Percentiles rank a stretch among this genome's conserved stretches.
These are phyloP conservation scores for Samia ricini DNA, from an alignment of 1,140 invertebrate genomes.

Conservation along the genomic window DNA sequence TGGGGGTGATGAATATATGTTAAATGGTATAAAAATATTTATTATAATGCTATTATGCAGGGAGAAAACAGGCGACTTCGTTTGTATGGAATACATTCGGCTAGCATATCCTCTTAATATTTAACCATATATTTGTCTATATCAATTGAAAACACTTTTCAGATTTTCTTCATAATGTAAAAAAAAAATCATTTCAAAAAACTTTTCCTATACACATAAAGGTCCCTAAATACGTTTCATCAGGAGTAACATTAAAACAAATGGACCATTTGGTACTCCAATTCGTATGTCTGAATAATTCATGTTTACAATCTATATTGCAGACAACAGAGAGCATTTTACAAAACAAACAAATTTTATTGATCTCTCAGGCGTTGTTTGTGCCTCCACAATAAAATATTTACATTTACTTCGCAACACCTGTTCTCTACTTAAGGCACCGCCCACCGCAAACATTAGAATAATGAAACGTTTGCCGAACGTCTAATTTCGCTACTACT, in stretches of 20 bases:
- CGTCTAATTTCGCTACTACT: conserved; percentile 33
- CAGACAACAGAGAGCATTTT: conserved; percentile 69
- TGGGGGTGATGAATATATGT: no score
- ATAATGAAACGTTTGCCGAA: conserved; percentile 61
- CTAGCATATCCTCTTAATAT: no score
- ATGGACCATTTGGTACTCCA: conserved; percentile 60
- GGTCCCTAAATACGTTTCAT: conserved; percentile 42
- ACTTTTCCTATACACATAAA: conserved; percentile 19
- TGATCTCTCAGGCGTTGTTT: conserved; percentile 74
- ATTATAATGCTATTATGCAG: no score
- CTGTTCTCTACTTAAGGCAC: conserved; percentile 50
- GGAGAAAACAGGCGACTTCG: no score
- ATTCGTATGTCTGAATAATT: conserved; percentile 69
- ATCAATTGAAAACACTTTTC: background rate
- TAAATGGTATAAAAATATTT: no score
- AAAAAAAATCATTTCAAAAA: background rate
- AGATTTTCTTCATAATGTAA: no score
- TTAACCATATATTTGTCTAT: no score
- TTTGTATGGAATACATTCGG: no score
- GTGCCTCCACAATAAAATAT: conserved; percentile 72
- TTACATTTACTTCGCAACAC: conserved; percentile 73
- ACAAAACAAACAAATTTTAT: conserved; percentile 77
- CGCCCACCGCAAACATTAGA: conserved; percentile 55
- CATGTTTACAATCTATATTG: conserved; percentile 74
- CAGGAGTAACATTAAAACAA: conserved; percentile 63